Conservation (phyloP, 2,888 invertebrate genomes). For the Meghimatium bilineatum region DNA sequence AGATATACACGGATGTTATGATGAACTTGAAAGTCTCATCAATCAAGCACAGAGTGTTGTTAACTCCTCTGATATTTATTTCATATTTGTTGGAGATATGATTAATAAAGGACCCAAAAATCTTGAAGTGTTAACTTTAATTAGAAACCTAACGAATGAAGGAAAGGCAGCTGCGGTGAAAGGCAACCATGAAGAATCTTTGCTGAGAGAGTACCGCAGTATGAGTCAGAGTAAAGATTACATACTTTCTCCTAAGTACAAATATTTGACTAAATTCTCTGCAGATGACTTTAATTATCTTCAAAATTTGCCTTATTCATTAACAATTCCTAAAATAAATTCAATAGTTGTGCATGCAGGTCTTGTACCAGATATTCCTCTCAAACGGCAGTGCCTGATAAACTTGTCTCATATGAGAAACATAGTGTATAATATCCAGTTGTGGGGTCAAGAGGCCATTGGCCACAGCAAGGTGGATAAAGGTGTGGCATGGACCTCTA, state of each 20-base stretch:
- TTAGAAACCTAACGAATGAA: conserved; percentile 21
- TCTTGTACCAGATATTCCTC: conserved; percentile 69
- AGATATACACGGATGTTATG: conserved; percentile 76
- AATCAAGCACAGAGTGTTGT: conserved; percentile 53
- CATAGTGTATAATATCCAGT: conserved; percentile 57
- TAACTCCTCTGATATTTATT: conserved; percentile 57
- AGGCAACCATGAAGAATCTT: conserved; percentile 75
- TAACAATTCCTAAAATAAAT: conserved; percentile 71
- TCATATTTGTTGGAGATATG: conserved; percentile 75
- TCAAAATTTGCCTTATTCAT: conserved; percentile 74
- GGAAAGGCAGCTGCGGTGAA: conserved; percentile 62
- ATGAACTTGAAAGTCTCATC: conserved; percentile 72
- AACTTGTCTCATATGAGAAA: conserved; percentile 75
- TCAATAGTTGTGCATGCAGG: conserved; percentile 75
- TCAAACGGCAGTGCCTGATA: conserved; percentile 64
- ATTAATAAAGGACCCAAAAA: conserved; percentile 76
- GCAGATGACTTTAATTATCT: conserved; percentile 70
- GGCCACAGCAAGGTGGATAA: conserved; percentile 56
- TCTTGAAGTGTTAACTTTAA: conserved; percentile 53
- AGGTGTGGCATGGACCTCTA: conserved; percentile 72
- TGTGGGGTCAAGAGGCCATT: conserved; percentile 56
- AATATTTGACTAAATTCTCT: conserved; percentile 68
- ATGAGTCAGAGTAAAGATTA: conserved; percentile 51
- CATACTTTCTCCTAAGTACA: conserved; percentile 59
- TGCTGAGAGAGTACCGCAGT: conserved; percentile 62